Base-by-base conservation (phyloP, 2,888 invertebrate genomes). In the Drosophila koepferae region DNA sequence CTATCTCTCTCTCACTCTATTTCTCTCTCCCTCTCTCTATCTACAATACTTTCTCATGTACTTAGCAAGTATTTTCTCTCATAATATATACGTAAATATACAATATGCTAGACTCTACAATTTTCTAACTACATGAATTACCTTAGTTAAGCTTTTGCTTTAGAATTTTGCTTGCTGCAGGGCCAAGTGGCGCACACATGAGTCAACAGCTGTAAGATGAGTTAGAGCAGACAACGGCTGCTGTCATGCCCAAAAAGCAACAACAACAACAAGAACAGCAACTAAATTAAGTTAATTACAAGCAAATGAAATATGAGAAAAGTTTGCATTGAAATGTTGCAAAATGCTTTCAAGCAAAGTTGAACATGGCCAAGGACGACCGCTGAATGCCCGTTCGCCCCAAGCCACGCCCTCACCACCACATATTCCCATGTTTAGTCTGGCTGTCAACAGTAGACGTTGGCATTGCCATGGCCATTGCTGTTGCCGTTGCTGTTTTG, bases 281-380 rank as follows among this genome's bases (percentile, higher is more conserved):
- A 85, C 78, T 72, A 77, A 88, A 89, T 86, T 83, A 83, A 86
- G 66, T 80, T 89, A 86, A 86, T 86, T 86, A 76, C 71, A 78
- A 62, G 60, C 72, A 69, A 72, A 79, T 86, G 84, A 86, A 86
- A 86, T 86, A 86, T 86, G 81, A 65, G 78, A 78, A 86, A 88
- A 86, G 71, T 89, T 86, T 72, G 56, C 76, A 83, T 81, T 80
- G 60, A 78, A 85, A 83, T 82, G 79, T 67, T 70, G 60, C 66
- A 70, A 51, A 78, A 67, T 60, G 74, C 62, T 71, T 64, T 71
- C 46, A 72, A 77, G 81, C 66, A 55, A 77, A 74, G 74, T 74
- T 61, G 54, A 66, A 54, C 48, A 61, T 56, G 67, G 65, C 51
- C 59, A 77, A 60, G 80, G 44, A 69, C 49, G 62, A 44, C 53